Percentiles rank a stretch among this genome's conserved stretches.
Evolutionary conservation across 2,797 vertebrate species (phyloP).

Genomic region (Ctenosaura bakeri): DNA sequence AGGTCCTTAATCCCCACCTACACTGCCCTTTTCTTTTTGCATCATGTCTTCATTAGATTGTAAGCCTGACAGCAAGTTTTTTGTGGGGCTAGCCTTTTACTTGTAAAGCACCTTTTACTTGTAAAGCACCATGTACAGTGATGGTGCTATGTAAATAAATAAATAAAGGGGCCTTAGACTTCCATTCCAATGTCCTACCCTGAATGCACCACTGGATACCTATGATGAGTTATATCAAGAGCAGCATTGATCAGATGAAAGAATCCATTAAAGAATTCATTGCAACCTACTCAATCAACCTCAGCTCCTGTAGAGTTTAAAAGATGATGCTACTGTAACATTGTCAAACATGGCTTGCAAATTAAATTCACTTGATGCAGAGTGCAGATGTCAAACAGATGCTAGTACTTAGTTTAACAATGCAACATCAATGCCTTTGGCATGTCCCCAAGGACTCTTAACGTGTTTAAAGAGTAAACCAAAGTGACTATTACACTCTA

Average conservation of each 20-base stretch:
- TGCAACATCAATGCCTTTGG: constrained; percentile 17
- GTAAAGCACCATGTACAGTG: too few relatives aligned
- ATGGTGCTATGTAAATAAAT: too few relatives aligned
- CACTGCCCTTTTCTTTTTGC: too few relatives aligned
- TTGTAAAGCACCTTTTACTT: too few relatives aligned
- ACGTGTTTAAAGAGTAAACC: constrained; percentile 23
- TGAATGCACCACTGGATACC: background rate
- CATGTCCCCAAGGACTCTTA: background rate
- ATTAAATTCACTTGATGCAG: constrained; percentile 51
- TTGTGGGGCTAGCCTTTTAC: too few relatives aligned
- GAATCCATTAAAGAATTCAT: background rate
- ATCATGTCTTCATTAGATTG: too few relatives aligned
- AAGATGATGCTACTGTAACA: constrained; percentile 40
- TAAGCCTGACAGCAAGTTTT: too few relatives aligned
- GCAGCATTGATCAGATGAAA: constrained; percentile 22
- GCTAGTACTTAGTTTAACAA: constrained; percentile 21
- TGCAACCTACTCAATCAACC: background rate
- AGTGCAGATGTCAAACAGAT: constrained; percentile 22
- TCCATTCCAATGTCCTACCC: background rate
- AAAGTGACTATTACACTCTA: constrained; percentile 31
- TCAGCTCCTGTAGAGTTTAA: constrained; percentile 34
- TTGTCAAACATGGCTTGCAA: constrained; percentile 30
- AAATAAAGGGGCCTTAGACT: too few relatives aligned
- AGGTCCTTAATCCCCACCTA: too few relatives aligned
- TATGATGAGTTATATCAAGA: constrained; percentile 26